Evolutionary conservation across 2,113 vertebrate genomes (phyloP), one percentile per base, ranked within the genome.

Genomic region (Cynopterus brachyotis): DNA sequence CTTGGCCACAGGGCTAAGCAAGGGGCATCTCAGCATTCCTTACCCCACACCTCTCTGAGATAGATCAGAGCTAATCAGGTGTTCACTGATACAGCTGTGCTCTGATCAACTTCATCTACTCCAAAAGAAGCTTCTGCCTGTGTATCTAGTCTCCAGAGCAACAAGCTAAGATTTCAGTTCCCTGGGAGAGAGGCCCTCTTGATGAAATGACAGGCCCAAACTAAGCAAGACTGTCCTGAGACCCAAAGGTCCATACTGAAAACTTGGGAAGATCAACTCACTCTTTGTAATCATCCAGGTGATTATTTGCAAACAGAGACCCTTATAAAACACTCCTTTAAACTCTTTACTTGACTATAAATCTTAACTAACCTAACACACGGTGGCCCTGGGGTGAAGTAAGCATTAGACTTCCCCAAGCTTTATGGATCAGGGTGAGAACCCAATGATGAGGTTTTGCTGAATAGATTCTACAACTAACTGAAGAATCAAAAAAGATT

Each of bases 171-270:
- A 96, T 97, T 98, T 98, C 95, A 94, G 95, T 96, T 97, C 95
- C 78, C 96, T 78, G 91, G 96, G 96, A 97, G 97, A 98, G 42
- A n/a, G 30, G 37, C 1, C 97, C 96, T 98, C 96, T 96, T 97
- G 98, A 99, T 98, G 98, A 99, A 99, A 99, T 97, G 98, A 98
- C 98, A 99, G 98, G 98, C 98, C 98, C 97, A 98, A 22, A 98
- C 97, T 95, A 98, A 99, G 99, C 98, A 98, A 98, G 98, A 99
- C 98, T 98, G 96, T 96, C 97, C 82, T 92, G 96, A 98, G 98
- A 98, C 98, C 99, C 97, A 97, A 98, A 98, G 98, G 98, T 98
- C 98, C 98, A 98, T 98, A 98, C 98, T 98, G 98, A 98, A 97
- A 99, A 99, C 99, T 98, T 92, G 98, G 98, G 98, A 98, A 98